Base-by-base conservation (phyloP, 2,888 invertebrate species). In the Hedychridium roseum region DNA sequence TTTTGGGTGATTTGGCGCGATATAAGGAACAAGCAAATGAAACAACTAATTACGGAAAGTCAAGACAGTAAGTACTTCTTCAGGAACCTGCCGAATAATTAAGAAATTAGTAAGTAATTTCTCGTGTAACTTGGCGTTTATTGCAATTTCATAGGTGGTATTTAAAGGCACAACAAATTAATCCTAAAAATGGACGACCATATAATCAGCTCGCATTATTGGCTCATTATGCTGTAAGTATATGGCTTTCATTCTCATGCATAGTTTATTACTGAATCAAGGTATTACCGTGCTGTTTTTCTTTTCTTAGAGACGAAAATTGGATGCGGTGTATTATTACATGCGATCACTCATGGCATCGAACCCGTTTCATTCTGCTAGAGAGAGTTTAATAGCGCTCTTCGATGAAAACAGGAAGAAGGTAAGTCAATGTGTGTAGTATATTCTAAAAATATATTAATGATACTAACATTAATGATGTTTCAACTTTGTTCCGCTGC, bases 251-350 rank as follows among this genome's bases (percentile, higher is more conserved):
- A n/a, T n/a, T n/a, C n/a, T n/a, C n/a, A n/a, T n/a, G 1, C 5
- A 11, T 39, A 30, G 4, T 20, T 30, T 30, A 9, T 45, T 35
- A 11, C 12, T 41, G 42, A 20, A 12, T 50, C 14, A 35, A 9
- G 31, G 5, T 6, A 27, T n/a, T 36, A 23, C 5, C 2, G 7
- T 15, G 20, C 5, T 3, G 31, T 2, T 36, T 6, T 35, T 16
- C 18, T 23, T 3, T 44, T 85, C 85, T 40, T 81, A 96, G 94
- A 89, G 91, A 80, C 86, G 94, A 72, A 94, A 92, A 83, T 83
- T 97, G 59, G 97, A 97, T 79, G 95, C 96, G n/a, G 92, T 97
- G 3, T 97, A 96, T 80, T 96, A 92, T 80, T 96, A 95, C 76
- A 94, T 95, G 91, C 86, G 97, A 67, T 95, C 96, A 80, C 82